Conservation (phyloP, 2,797 vertebrate species). For the Eulemur rubriventer region DNA sequence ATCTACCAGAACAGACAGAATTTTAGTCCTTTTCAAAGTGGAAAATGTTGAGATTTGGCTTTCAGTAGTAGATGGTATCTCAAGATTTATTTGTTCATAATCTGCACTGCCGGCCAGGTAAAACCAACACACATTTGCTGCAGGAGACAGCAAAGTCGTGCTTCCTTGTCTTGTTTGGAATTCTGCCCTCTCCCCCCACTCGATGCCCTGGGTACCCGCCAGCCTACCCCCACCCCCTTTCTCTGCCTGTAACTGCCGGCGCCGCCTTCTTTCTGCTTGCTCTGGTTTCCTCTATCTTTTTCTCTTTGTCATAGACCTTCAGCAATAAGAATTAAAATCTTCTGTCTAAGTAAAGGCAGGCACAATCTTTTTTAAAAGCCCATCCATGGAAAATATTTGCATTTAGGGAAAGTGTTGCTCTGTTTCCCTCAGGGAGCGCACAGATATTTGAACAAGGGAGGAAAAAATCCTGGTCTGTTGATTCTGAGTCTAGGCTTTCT, state of each 20-base stretch:
- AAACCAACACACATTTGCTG: neutral
- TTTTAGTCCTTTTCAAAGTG: neutral
- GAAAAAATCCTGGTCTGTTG: neutral
- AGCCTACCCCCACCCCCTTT: accelerated
- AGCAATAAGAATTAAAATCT: neutral
- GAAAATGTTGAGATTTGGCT: neutral
- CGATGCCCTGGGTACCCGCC: neutral
- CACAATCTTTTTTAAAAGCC: neutral
- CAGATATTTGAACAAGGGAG: neutral
- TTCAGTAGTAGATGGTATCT: neutral
- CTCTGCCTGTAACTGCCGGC: neutral
- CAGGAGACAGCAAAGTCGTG: neutral
- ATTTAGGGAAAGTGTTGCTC: neutral
- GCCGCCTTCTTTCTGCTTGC: neutral
- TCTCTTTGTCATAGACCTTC: neutral
- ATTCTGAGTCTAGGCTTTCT: neutral
- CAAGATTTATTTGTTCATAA: neutral
- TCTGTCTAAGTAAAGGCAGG: neutral
- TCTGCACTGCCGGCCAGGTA: neutral
- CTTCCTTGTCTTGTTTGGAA: neutral
- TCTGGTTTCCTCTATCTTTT: neutral
- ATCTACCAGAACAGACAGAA: neutral
- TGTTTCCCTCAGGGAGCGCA: neutral
- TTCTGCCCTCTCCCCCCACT: neutral
- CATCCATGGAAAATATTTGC: neutral